Evolutionary conservation across 2,113 vertebrate genomes (phyloP), one percentile per base, ranked within the genome.

Genomic region (Lasiurus cinereus): DNA sequence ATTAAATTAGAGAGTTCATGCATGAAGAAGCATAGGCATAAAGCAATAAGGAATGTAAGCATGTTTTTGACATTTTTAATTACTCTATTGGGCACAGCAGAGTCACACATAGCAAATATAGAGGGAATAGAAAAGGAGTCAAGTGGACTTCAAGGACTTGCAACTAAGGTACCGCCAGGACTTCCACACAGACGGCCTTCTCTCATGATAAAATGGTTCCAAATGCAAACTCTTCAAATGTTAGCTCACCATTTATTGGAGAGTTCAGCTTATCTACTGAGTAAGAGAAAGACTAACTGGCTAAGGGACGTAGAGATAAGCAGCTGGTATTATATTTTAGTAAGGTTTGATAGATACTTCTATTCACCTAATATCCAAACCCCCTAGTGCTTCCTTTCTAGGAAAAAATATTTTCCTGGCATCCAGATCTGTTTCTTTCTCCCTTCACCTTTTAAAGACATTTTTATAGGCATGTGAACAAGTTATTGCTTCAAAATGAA

Each of bases 191-290:
- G 27, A 95, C 1, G 73, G 29, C 24, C 59, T 84, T 39, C 39
- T 70, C 33, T 77, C 18, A 3, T 36, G 31, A 52, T 3, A 39
- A 10, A 50, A 0, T 19, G 24, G 29, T n/a, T 94, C 67, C 46
- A 83, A 79, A 88, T 13, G 21, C 21, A 77, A 94, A 67, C 50
- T 70, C 50, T 91, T 59, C 6, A 70, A 96, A 74, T 52, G 33
- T 22, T 83, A 19, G 19, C 36, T 86, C 33, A 76, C 13, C 50
- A 89, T 46, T 83, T 83, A 76, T 59, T 91, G 69, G 1, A 83
- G 21, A 62, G 1, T 76, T 79, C 72, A 80, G 19, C 12, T 56
- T 43, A 36, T 2, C 13, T 64, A 80, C 39, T 74, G 54, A 88
- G 88, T 43, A 8, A 90, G 8, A 74, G 73, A 90, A 80, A 80